phyloP scores from a whole-genome alignment of 2,797 vertebrate species.

The Siniperca obscura region DNA sequence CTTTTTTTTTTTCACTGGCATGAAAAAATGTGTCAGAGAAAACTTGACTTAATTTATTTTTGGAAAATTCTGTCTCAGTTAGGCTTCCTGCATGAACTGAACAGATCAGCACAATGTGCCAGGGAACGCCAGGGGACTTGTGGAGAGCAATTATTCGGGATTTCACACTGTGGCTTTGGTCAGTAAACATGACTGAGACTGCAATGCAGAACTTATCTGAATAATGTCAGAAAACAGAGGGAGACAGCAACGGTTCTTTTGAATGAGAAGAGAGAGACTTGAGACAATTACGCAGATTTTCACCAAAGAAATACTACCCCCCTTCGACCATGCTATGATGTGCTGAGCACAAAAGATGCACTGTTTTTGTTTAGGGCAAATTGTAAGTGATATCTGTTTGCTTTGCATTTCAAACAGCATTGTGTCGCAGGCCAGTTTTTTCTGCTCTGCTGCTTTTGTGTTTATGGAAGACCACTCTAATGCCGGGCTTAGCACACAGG shows the following conservation, averaged over 20 bases:
- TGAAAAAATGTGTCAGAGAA: constrained; percentile 14
- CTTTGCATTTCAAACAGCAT: constrained; percentile 64
- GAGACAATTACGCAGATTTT: constrained; percentile 61
- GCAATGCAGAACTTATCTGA: constrained; percentile 81
- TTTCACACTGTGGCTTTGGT: constrained; percentile 83
- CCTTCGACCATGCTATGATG: constrained; percentile 1
- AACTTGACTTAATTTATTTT: constrained; percentile 54
- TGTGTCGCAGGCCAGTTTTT: constrained; percentile 28
- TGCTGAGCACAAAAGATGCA: constrained; percentile 38
- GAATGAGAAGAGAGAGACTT: constrained; percentile 55
- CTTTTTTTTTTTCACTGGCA: constrained; percentile 10
- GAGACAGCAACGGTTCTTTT: constrained; percentile 42
- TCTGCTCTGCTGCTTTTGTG: constrained; percentile 48
- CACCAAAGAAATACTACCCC: constrained; percentile 2
- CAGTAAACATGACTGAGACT: constrained; percentile 79
- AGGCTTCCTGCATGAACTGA: constrained; percentile 63
- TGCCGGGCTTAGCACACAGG: constrained; percentile 53
- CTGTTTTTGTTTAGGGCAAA: constrained; percentile 58
- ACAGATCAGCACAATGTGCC: constrained; percentile 55
- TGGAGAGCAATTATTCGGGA: constrained; percentile 80
- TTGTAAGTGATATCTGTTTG: constrained; percentile 62
- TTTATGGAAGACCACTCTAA: constrained; percentile 48
- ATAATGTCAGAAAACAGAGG: constrained; percentile 75
- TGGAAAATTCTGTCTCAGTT: constrained; percentile 51
- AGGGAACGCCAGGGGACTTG: constrained; percentile 68